Conservation (phyloP, 2,797 vertebrate species). For the Pseudochirops corinnae region DNA sequence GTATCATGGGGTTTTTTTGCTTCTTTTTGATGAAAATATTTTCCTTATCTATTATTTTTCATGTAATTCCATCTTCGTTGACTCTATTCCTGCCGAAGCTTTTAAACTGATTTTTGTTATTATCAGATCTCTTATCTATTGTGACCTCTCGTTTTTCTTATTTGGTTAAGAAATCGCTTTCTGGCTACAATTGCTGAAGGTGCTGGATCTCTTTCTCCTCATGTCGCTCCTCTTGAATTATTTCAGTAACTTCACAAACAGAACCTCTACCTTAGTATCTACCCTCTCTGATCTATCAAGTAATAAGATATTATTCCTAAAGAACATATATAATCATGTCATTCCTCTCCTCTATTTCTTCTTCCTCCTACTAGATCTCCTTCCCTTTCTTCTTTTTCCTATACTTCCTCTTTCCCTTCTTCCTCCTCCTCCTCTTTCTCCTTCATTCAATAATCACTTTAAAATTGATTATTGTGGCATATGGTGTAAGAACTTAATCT, state of each 20-base stretch:
- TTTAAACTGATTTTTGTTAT: neutral
- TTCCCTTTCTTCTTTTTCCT: neutral
- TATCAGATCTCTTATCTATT: neutral
- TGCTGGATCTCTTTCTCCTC: neutral
- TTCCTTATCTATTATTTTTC: neutral
- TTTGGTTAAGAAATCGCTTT: neutral
- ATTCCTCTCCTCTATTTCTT: neutral
- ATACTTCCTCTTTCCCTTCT: neutral
- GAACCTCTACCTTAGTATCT: neutral
- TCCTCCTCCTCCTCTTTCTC: neutral
- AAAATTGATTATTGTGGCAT: neutral
- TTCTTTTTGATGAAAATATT: neutral
- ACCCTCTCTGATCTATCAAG: too few relatives aligned
- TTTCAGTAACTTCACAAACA: neutral
- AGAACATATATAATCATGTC: too few relatives aligned
- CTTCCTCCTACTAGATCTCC: neutral
- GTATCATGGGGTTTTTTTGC: too few relatives aligned
- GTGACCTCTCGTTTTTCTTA: neutral
- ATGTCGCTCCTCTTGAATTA: neutral
- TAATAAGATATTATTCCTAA: too few relatives aligned
- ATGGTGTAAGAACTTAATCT: neutral
- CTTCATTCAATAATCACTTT: neutral
- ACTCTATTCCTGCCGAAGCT: neutral
- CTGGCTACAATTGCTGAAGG: neutral
- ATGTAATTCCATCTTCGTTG: neutral